A percentile compares a stretch with the other conserved stretches of the same genome.
Evolutionary conservation across 2,888 invertebrate genomes (phyloP).

Genomic region (Andrena praecox): DNA sequence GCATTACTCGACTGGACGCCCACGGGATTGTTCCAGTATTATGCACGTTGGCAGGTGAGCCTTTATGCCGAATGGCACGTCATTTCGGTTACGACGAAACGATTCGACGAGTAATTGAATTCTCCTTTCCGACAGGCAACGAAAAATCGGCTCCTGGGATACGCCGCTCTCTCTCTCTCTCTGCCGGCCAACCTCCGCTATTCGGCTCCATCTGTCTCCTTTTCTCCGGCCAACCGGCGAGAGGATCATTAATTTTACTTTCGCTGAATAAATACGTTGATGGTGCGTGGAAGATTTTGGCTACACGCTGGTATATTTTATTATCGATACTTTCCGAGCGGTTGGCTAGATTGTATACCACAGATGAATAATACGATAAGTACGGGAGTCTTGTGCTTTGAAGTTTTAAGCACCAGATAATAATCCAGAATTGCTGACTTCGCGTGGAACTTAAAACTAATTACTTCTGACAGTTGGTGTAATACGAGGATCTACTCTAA

Average conservation of each 20-base stretch:
- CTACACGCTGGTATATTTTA: not conserved
- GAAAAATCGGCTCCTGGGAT: constrained; percentile 56
- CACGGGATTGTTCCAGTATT: constrained; percentile 78
- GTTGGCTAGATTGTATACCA: not conserved
- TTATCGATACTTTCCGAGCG: not conserved
- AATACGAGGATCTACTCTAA: too few relatives aligned
- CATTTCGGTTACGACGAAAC: constrained; percentile 65
- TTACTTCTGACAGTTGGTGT: too few relatives aligned
- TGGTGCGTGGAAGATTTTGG: not conserved
- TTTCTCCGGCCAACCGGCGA: not conserved
- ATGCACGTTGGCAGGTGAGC: constrained; percentile 77
- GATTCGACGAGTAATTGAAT: constrained; percentile 71
- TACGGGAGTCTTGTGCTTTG: too few relatives aligned
- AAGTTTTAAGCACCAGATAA: too few relatives aligned
- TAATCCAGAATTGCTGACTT: too few relatives aligned
- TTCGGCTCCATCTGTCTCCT: not conserved
- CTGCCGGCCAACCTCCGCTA: not conserved
- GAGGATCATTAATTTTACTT: constrained; percentile 50
- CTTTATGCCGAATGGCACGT: constrained; percentile 73
- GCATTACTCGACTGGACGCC: constrained; percentile 73
- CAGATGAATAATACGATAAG: too few relatives aligned
- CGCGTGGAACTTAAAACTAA: too few relatives aligned
- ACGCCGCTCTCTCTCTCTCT: constrained; percentile 23
- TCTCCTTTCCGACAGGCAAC: constrained; percentile 54
- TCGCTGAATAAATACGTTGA: constrained; percentile 20